Evolutionary conservation across 2,888 invertebrate species (phyloP), one percentile per base, ranked within the genome.

Genomic region (Zaprionus obscuricornis): DNA sequence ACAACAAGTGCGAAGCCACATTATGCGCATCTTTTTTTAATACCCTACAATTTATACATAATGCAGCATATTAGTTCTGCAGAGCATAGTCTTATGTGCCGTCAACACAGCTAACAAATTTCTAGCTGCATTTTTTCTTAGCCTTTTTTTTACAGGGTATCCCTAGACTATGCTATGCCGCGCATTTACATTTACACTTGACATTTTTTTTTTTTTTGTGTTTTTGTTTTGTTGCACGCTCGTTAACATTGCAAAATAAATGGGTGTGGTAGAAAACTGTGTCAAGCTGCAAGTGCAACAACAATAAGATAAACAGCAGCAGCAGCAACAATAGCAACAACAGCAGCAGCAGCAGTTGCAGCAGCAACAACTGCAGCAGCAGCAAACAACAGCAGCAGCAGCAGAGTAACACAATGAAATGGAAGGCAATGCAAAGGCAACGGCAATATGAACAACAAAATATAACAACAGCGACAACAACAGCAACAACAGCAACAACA

Each of bases 221-320:
- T 27, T 20, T 11, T 47, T 33, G 46, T 40, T 58, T 36, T 29
- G 10, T 16, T 22, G 26, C 59, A 50, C 24, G 8, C 59, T 74
- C 64, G 83, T 75, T 78, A 83, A 82, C 78, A 83, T 68, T 78
- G 83, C 73, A 83, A 78, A n/a, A 83, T 75, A 82, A 78, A 78
- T 85, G 78, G 78, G 78, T 60, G 83, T 78, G 85, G 83, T 50
- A 43, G 52, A 62, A 73, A 81, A 84, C 70, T 84, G 82, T 81
- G 86, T 84, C 86, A 85, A 71, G 82, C 77, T 60, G 81, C 85
- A 75, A 66, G 68, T 68, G 69, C 81, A 81, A 52, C 51, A 46
- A 33, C 26, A 45, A 34, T 29, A 27, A 14, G 18, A 37, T 29
- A 47, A 27, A 40, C 36, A 36, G 18, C 45, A 27, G 2, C 66